These are phyloP conservation scores for Neodiprion virginianus DNA, from an alignment of 1,140 invertebrate genomes.

Conservation along the genomic window DNA sequence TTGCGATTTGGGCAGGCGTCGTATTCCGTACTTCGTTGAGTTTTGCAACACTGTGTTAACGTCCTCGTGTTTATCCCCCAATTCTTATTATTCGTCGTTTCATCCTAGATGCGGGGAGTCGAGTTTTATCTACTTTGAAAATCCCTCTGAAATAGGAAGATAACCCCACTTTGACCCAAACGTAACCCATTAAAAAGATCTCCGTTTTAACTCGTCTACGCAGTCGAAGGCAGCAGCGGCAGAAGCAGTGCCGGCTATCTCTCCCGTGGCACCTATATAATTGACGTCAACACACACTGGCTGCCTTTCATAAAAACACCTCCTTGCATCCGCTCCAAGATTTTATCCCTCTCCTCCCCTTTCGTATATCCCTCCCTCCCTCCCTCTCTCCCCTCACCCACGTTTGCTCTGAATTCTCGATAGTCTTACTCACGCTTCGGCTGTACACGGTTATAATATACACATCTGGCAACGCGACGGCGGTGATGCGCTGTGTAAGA, in stretches of 20 bases:
- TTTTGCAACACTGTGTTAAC: too few species aligned
- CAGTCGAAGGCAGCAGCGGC: slow-evolving; percentile 19
- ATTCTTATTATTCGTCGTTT: background rate
- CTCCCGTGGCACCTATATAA: slow-evolving; percentile 57
- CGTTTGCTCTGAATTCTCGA: slow-evolving; percentile 40
- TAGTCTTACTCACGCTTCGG: slow-evolving; percentile 45
- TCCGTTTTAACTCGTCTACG: slow-evolving; percentile 9
- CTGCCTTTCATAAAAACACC: slow-evolving; percentile 61
- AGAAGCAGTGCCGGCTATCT: slow-evolving; percentile 40
- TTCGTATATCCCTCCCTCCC: slow-evolving; percentile 1
- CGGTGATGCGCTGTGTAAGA: background rate
- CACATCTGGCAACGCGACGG: slow-evolving; percentile 37
- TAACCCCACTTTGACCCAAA: slow-evolving; percentile 55
- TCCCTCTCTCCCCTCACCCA: slow-evolving; percentile 7
- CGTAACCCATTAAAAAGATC: slow-evolving; percentile 55
- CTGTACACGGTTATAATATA: slow-evolving; percentile 27
- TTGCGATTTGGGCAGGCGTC: too few species aligned
- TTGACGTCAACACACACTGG: slow-evolving; percentile 60
- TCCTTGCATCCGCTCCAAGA: slow-evolving; percentile 55
- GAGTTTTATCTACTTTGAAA: slow-evolving; percentile 14
- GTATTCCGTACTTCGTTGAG: too few species aligned
- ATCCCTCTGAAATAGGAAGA: slow-evolving; percentile 30
- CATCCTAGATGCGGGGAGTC: background rate
- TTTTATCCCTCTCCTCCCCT: slow-evolving; percentile 30
- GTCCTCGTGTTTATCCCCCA: too few species aligned